Base-by-base conservation (phyloP, 53 echinoderm and acorn worm species). In the Glandiceps talaboti region DNA sequence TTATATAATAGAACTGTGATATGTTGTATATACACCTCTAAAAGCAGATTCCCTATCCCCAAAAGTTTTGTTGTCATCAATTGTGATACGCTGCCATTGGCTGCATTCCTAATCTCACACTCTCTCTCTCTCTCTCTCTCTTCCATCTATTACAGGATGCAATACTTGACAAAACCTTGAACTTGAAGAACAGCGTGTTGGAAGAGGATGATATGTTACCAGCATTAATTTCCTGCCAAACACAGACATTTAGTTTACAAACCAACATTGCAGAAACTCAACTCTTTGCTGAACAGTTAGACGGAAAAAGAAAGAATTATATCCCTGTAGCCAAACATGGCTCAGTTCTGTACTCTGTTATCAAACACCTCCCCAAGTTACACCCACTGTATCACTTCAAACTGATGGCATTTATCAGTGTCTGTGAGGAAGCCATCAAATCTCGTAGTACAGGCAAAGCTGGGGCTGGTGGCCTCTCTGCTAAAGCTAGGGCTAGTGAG, bases 321-420 rank as follows among this genome's bases (percentile, higher is more conserved):
- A 10, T 77, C 30, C 80, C 85, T 10, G 99, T 99, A 14, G 93
- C 99, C 27, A 75, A 89, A 32, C 99, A 94, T 31, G 99, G 93
- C 0, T 84, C 99, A 28, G 87, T 94, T 72, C 86, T 99, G 27
- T 94, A 89, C 83, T 30, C 79, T 28, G 86, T 87, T 82, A 78
- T 89, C 80, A 83, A 89, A 30, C 33, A 78, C 30, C 73, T 91
- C 30, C 77, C 84, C 1, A 74, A 74, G 33, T 87, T 94, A 10
- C 91, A 91, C 27, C 93, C 97, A 0, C 79, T 91, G 31, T 94
- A 99, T 85, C 84, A 94, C 85, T 80, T 89, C 0, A 89, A 87
- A 0, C 81, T 86, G 30, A 31, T 81, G 0, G 80, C 80, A 64
- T 99, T 89, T 80, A 30, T 79, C 45, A 29, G 72, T 20, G 89